These are phyloP conservation scores for Heliconius ethilla DNA, from an alignment of 2,888 invertebrate species.

Conservation along the genomic window DNA sequence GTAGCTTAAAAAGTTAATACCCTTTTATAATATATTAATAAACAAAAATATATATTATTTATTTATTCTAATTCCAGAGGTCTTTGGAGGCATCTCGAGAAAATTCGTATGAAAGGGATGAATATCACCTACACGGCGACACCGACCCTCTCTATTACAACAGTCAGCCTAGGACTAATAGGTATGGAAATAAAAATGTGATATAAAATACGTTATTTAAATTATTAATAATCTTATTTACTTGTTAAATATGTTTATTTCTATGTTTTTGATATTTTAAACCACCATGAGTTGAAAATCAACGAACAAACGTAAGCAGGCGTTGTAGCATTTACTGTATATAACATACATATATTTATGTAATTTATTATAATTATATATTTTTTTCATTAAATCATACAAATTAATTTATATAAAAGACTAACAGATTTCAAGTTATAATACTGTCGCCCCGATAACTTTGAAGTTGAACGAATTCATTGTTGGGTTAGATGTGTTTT, in stretches of 20 bases:
- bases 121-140: slow-evolving; percentile 82
- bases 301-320: too few species aligned
- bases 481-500: slow-evolving; percentile 11
- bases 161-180: slow-evolving; percentile 89
- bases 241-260: background rate
- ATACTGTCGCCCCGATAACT: background rate
- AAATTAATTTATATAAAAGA: background rate
- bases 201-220: background rate
- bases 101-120: slow-evolving; percentile 92
- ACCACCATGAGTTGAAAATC: too few species aligned
- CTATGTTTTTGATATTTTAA: too few species aligned
- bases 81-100: slow-evolving; percentile 90
- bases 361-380: background rate
- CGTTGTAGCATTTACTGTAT: slow-evolving; percentile 45
- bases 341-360: too few species aligned
- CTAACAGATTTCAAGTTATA: background rate
- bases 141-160: slow-evolving; percentile 91
- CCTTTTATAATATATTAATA: background rate
- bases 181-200: slow-evolving; percentile 59
- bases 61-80: slow-evolving; percentile 75
- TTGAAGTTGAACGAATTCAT: background rate
- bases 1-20: too few species aligned
- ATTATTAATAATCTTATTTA: background rate
- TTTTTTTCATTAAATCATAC: background rate
- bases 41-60: background rate